A percentile compares a stretch with the other conserved stretches of the same genome.
These are phyloP conservation scores for Brachionus asplanchnoidis DNA, from an alignment of 1,140 invertebrate genomes.

Conservation along the genomic window DNA sequence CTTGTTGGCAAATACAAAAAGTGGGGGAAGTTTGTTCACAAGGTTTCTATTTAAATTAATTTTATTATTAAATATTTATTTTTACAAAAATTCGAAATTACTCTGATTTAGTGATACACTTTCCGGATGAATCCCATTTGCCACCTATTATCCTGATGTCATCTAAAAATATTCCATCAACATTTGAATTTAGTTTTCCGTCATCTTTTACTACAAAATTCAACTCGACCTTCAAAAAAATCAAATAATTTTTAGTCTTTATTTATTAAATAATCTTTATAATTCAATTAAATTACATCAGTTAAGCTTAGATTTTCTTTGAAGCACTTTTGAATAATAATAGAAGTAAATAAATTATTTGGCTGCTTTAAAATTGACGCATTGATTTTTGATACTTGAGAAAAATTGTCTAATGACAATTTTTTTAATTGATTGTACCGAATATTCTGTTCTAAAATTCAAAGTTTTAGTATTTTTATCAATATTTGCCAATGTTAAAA, in stretches of 20 bases:
- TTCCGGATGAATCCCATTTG: not conserved
- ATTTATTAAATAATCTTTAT: too few species aligned
- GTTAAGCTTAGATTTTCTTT: not conserved
- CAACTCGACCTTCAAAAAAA: conserved; percentile 1
- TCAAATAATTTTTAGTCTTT: too few species aligned
- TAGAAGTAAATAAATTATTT: not conserved
- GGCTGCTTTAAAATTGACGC: conserved; percentile 18
- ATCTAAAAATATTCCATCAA: not conserved
- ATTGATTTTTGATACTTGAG: not conserved
- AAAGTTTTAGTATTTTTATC: not conserved
- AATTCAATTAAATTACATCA: not conserved
- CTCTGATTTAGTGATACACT: not conserved
- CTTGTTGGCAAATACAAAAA: not conserved
- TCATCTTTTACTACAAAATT: conserved; percentile 23
- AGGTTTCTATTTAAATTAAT: not conserved
- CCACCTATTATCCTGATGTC: not conserved
- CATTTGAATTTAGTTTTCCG: not conserved
- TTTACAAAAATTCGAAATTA: not conserved
- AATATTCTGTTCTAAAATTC: conserved; percentile 4
- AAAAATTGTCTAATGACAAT: not conserved
- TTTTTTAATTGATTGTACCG: not conserved
- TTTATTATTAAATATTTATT: not conserved
- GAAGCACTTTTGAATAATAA: conserved; percentile 9
- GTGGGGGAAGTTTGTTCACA: not conserved
- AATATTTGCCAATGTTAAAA: not conserved